These are phyloP conservation scores for Petrocephalus schoutedeni DNA, from an alignment of 2,797 vertebrate genomes.

Conservation along the genomic window DNA sequence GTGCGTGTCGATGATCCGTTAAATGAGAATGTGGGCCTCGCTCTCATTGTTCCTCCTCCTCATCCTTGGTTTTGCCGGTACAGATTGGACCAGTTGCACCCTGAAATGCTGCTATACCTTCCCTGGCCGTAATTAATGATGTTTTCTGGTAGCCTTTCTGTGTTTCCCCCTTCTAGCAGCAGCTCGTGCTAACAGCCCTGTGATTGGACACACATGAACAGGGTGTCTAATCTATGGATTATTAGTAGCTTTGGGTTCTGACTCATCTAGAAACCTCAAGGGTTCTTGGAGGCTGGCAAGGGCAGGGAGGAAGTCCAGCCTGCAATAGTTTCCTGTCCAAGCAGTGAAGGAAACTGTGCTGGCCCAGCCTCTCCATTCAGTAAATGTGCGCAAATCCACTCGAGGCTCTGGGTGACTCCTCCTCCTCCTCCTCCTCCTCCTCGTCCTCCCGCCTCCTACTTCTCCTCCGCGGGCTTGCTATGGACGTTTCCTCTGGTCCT, in stretches of 20 bases:
- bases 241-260: conserved; percentile 77
- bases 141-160: not conserved
- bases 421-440: conserved; percentile 49
- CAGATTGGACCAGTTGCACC: not conserved
- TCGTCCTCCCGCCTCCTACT: too few species aligned
- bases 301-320: conserved; percentile 76
- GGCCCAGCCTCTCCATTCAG: conserved; percentile 51
- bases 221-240: conserved; percentile 69
- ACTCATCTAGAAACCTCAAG: conserved; percentile 68
- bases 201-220: conserved; percentile 53
- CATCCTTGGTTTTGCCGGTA: not conserved
- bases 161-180: not conserved
- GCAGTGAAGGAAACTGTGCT: conserved; percentile 59
- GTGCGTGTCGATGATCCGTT: conserved; percentile 5
- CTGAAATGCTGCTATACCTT: not conserved
- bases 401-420: conserved; percentile 64
- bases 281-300: conserved; percentile 65
- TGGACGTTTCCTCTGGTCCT: not conserved
- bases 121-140: not conserved
- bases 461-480: not conserved
- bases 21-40: not conserved
- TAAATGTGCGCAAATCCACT: conserved; percentile 11
- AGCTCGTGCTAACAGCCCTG: not conserved
- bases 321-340: conserved; percentile 77
- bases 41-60: not conserved